Evolutionary conservation across 1,140 invertebrate genomes (phyloP), one percentile per base, ranked within the genome.

Genomic region (Hyposmocoma kahamanoa): DNA sequence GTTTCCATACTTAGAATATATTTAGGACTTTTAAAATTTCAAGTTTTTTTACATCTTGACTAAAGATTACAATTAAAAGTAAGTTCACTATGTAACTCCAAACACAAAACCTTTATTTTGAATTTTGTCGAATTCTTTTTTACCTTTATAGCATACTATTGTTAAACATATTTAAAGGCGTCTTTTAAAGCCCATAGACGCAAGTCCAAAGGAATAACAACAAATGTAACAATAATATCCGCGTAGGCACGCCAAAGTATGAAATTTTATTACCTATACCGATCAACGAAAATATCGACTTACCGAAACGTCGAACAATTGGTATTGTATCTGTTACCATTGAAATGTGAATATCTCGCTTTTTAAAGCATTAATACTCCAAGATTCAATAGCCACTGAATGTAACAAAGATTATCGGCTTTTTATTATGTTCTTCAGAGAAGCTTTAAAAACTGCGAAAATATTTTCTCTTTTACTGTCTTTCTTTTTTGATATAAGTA

Each of bases 371-470:
- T 48, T 51, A 20, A 53, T 51, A 30, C 43, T 47, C 52, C 54
- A 45, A 22, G 42, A 51, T 36, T 36, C 32, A 55, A 45, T 62
- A 45, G 50, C 50, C 51, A 54, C 43, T 22, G 28, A 38, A 20
- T 53, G 30, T 53, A 51, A 55, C 49, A 53, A 53, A 55, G 56
- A 59, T 56, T 53, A 62, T 45, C 48, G 51, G 50, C 52, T 52
- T 62, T 48, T 39, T 34, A 56, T 53, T 61, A 44, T 56, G 41
- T 22, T 43, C 18, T 53, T 47, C 8, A 36, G 6, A 17, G 32
- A 15, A 36, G 15, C 32, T 8, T 13, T 17, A 36, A 15, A 10
- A 17, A 36, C 8, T 34, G n/a, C n/a, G n/a, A n/a, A n/a, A n/a
- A n/a, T n/a, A n/a, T n/a, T n/a, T n/a, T n/a, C n/a, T n/a, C n/a